Evolutionary conservation across 2,888 invertebrate genomes (phyloP).

Genomic region (Nemotelus nigrinus): DNA sequence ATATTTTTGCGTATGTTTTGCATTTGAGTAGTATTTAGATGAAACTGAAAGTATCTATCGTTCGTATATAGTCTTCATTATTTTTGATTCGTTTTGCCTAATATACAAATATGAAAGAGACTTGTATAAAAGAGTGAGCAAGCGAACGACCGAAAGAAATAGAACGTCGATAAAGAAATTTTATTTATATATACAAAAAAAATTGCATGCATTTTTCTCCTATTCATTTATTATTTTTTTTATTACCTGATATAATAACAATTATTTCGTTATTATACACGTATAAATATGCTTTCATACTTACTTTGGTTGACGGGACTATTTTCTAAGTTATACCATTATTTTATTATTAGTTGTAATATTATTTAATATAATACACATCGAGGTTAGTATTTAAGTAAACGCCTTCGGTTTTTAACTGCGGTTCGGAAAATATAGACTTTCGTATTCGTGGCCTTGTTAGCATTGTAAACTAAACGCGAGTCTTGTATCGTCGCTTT

Average conservation of each 20-base stretch:
- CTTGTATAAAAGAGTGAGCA: neutral
- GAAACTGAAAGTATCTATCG: conserved; percentile 52
- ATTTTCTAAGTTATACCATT: conserved; percentile 55
- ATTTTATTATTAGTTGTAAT: conserved; percentile 39
- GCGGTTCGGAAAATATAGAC: neutral
- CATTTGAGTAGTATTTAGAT: conserved; percentile 36
- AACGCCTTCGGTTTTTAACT: neutral
- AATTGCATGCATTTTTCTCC: conserved; percentile 46
- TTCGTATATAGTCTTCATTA: conserved; percentile 20
- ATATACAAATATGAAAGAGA: neutral
- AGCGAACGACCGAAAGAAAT: conserved; percentile 2
- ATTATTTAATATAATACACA: conserved; percentile 7
- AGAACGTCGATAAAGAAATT: conserved; percentile 3
- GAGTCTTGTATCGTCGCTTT: no score
- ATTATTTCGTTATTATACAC: conserved; percentile 23
- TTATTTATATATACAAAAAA: conserved; percentile 34
- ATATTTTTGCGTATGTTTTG: neutral
- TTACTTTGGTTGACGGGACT: conserved; percentile 65
- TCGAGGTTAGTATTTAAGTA: conserved; percentile 3
- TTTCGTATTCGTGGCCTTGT: no score
- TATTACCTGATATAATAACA: conserved; percentile 37
- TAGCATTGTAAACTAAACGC: no score
- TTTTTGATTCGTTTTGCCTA: conserved; percentile 22
- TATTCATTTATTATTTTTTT: conserved; percentile 37
- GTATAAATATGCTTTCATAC: conserved; percentile 44